phyloP scores from a whole-genome alignment of 2,888 invertebrate genomes.

The Microdon myrmicae region DNA sequence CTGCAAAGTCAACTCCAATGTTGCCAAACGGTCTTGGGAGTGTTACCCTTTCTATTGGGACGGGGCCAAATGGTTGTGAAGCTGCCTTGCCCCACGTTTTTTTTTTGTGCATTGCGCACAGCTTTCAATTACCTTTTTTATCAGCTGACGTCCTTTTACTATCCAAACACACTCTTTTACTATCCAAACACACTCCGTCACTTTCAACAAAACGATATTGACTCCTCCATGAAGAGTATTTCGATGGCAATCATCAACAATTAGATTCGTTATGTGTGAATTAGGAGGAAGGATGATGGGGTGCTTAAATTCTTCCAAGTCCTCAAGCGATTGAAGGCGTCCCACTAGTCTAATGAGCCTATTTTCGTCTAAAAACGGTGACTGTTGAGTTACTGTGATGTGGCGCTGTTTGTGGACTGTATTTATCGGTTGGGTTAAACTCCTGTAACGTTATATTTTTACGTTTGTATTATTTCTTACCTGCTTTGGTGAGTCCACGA shows the following conservation, averaged over 20 bases:
- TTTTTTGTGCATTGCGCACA: conserved; percentile 8
- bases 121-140: conserved; percentile 2
- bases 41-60: conserved; percentile 5
- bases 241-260: conserved; percentile 3
- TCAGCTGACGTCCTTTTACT: conserved; percentile 9
- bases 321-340: conserved; percentile 3
- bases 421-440: no score
- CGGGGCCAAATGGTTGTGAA: conserved; percentile 7
- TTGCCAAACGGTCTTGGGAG: conserved; percentile 8
- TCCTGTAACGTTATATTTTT: no score
- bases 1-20: no score
- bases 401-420: no score
- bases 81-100: conserved; percentile 8
- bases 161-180: conserved; percentile 15
- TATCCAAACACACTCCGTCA: no score
- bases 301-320: conserved; percentile 1
- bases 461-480: no score
- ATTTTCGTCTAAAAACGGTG: no score
- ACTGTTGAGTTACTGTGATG: no score
- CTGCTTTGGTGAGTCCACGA: no score
- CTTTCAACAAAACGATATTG: neutral
- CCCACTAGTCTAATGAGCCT: conserved; percentile 11
- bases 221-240: conserved; percentile 11
- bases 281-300: conserved; percentile 8
- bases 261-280: neutral